Percentiles rank a stretch among this genome's conserved stretches.
These are phyloP conservation scores for Phocoena phocoena DNA, from an alignment of 2,113 vertebrate genomes.

Conservation along the genomic window DNA sequence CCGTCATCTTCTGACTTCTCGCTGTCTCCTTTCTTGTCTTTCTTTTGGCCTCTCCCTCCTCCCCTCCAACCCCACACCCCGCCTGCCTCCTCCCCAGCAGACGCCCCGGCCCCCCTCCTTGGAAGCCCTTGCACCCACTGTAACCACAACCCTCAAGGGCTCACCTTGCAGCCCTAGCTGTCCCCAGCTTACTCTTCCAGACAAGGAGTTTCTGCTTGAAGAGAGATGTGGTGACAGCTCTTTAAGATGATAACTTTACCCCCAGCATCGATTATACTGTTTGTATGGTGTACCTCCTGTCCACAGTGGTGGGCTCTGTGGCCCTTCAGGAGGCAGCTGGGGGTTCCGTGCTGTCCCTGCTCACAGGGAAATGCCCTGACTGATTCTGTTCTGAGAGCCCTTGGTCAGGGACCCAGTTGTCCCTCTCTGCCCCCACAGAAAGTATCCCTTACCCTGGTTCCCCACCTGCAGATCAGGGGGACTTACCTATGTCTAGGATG, in stretches of 20 bases:
- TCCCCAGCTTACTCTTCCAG: not conserved
- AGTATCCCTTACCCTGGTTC: not conserved
- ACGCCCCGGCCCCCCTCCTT: not conserved
- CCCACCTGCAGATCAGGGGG: not conserved
- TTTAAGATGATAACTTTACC: not conserved
- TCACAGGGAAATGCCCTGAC: not conserved
- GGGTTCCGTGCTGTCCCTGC: too few species aligned
- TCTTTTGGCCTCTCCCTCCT: not conserved
- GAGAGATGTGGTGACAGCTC: not conserved
- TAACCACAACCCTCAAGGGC: not conserved
- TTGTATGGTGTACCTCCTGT: accelerated
- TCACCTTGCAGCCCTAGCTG: not conserved
- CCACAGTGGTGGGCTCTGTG: not conserved
- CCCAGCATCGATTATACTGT: accelerated
- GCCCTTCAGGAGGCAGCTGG: not conserved
- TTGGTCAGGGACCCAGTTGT: not conserved
- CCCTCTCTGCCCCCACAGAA: not conserved
- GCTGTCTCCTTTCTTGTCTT: not conserved
- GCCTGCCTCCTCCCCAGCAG: not conserved
- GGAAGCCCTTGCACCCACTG: not conserved
- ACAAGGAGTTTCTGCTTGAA: not conserved
- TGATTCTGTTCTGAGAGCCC: not conserved
- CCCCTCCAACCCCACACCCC: accelerated
- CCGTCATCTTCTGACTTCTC: not conserved
- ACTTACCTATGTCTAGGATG: accelerated